Conservation (phyloP, 2,888 invertebrate genomes). For the Globia sparganii region DNA sequence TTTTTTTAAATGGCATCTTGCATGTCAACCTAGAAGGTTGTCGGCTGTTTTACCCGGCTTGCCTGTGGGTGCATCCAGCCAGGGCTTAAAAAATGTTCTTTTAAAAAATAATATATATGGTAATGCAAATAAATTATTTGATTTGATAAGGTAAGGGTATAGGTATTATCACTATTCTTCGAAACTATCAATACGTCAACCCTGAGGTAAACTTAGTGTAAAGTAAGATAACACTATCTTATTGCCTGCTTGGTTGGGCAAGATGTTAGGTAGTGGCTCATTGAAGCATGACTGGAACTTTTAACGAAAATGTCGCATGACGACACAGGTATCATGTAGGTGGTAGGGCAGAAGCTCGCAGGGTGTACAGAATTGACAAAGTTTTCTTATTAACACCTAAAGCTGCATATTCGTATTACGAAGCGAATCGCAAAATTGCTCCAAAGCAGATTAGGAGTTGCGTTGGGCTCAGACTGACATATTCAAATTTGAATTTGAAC, state of each 20-base stretch:
- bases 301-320: background rate
- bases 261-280: constrained; percentile 1
- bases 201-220: constrained; percentile 43
- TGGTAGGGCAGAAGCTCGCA: background rate
- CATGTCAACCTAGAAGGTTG: too few relatives aligned
- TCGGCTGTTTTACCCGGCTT: too few relatives aligned
- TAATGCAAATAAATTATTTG: too few relatives aligned
- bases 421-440: background rate
- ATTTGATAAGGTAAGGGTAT: too few relatives aligned
- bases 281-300: constrained; percentile 31
- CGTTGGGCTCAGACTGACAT: too few relatives aligned
- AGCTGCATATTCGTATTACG: background rate
- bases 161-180: background rate
- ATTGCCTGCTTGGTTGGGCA: constrained; percentile 15
- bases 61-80: too few relatives aligned
- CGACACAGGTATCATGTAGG: background rate
- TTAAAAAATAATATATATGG: too few relatives aligned
- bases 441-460: background rate
- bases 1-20: too few relatives aligned
- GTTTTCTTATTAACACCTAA: background rate
- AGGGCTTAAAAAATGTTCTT: too few relatives aligned
- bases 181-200: constrained; percentile 12
- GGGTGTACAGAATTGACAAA: background rate
- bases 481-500: background rate
- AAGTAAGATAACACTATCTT: constrained; percentile 43